A percentile compares a stretch with the other conserved stretches of the same genome.
Conservation (phyloP, 2,888 invertebrate genomes). For the Patella caerulea region DNA sequence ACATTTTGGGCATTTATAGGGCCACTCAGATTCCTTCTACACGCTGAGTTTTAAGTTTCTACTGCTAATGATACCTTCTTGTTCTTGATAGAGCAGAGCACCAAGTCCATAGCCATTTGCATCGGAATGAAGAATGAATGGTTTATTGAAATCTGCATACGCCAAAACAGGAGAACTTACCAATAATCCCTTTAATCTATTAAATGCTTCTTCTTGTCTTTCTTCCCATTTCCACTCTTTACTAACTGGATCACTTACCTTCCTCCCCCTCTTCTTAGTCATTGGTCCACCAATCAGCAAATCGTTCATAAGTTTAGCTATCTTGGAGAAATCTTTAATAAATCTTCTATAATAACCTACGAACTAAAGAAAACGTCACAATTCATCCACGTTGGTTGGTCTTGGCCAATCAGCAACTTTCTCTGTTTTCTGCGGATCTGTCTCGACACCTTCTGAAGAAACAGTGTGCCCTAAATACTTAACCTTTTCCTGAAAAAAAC, state of each 20-base stretch:
- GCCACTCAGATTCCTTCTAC: too few species aligned
- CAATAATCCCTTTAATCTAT: not conserved
- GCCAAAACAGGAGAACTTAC: slow-evolving; percentile 29
- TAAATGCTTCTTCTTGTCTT: slow-evolving; percentile 23
- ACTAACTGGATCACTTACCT: slow-evolving; percentile 15
- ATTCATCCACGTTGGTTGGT: slow-evolving; percentile 23
- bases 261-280: slow-evolving; percentile 18
- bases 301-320: slow-evolving; percentile 33
- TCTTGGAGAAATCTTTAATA: slow-evolving; percentile 25
- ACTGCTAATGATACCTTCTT: slow-evolving; percentile 17
- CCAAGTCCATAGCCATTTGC: slow-evolving; percentile 22
- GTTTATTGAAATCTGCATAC: slow-evolving; percentile 30
- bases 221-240: slow-evolving; percentile 28
- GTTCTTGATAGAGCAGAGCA: slow-evolving; percentile 30
- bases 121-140: slow-evolving; percentile 28
- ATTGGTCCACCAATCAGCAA: slow-evolving; percentile 25
- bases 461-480: slow-evolving; percentile 29
- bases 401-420: slow-evolving; percentile 26
- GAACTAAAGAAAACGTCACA: slow-evolving; percentile 1
- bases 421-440: slow-evolving; percentile 28
- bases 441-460: slow-evolving; percentile 18
- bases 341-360: slow-evolving; percentile 30
- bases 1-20: too few species aligned
- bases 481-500: not conserved
- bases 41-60: too few species aligned